Evolutionary conservation across 2,888 invertebrate species (phyloP).

Genomic region (Phrixothrix hirtus): DNA sequence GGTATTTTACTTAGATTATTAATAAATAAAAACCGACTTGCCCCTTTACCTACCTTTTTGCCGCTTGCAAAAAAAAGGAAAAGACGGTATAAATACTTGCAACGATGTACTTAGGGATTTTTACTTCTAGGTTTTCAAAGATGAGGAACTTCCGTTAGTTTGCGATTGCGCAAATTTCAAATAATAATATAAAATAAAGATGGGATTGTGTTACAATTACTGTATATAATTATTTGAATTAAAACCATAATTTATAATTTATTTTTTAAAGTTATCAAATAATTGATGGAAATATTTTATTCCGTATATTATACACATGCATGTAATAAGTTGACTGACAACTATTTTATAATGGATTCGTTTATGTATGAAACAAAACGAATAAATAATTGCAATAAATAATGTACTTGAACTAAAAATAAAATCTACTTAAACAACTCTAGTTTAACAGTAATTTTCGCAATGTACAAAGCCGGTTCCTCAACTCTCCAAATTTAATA

Average conservation of each 20-base stretch:
- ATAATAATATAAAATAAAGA: constrained; percentile 2
- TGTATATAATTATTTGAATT: constrained; percentile 5
- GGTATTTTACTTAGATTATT: too few relatives aligned
- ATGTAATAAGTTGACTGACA: too few relatives aligned
- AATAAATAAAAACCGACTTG: not conserved
- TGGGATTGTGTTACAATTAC: not conserved
- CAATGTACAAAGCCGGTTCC: not conserved
- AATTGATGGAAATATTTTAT: too few relatives aligned
- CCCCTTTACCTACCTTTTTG: constrained; percentile 40
- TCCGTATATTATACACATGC: too few relatives aligned
- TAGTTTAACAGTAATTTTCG: constrained; percentile 27
- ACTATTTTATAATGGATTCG: constrained; percentile 49
- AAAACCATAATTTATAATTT: constrained; percentile 7
- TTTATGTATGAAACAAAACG: constrained; percentile 39
- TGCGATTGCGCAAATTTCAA: not conserved
- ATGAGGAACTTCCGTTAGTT: not conserved
- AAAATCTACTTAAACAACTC: constrained; percentile 32
- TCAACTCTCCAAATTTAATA: too few relatives aligned
- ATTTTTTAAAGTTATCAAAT: too few relatives aligned
- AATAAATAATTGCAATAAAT: constrained; percentile 38
- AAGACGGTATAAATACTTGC: constrained; percentile 36
- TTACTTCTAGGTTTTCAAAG: not conserved
- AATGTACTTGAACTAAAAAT: constrained; percentile 41
- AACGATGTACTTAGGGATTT: constrained; percentile 9
- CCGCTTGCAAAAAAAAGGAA: constrained; percentile 38